A percentile compares a stretch with the other conserved stretches of the same genome.
Conservation (phyloP, 64 coral and sea anemone genomes). For the Pocillopora damicornis region DNA sequence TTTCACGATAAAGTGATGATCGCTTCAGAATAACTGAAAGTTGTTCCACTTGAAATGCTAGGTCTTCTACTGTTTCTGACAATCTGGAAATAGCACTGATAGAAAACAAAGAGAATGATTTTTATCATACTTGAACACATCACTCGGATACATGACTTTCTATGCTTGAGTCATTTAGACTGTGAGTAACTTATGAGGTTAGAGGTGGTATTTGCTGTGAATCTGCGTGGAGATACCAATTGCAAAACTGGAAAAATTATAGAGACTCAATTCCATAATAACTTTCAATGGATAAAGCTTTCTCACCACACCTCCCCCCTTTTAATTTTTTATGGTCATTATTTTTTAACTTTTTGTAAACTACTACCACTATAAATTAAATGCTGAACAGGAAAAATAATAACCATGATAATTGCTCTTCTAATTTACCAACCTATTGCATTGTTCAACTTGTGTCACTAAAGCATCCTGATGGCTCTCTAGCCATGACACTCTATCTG, state of each 20-base stretch:
- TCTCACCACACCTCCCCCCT: too few species aligned
- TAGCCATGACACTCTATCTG: constrained; percentile 89
- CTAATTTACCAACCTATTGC: constrained; percentile 66
- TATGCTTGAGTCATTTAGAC: too few species aligned
- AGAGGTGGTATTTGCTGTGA: too few species aligned
- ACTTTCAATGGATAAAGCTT: too few species aligned
- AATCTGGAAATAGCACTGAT: constrained; percentile 85
- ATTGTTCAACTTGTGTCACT: constrained; percentile 82
- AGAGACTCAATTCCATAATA: too few species aligned
- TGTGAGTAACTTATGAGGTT: too few species aligned
- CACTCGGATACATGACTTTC: too few species aligned
- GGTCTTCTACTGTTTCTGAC: constrained; percentile 76
- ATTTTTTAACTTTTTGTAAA: too few species aligned
- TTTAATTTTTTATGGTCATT: too few species aligned
- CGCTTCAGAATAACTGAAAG: constrained; percentile 70
- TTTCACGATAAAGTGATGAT: constrained; percentile 79
- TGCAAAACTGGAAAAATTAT: too few species aligned
- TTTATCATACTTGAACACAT: background rate
- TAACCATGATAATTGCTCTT: background rate
- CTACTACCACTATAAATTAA: background rate
- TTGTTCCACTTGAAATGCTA: constrained; percentile 84
- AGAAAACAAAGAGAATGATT: background rate
- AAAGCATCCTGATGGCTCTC: constrained; percentile 94
- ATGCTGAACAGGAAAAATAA: background rate
- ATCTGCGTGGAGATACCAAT: too few species aligned